Evolutionary conservation across 1,140 invertebrate genomes (phyloP).

Genomic region (Nixonia krombeini): DNA sequence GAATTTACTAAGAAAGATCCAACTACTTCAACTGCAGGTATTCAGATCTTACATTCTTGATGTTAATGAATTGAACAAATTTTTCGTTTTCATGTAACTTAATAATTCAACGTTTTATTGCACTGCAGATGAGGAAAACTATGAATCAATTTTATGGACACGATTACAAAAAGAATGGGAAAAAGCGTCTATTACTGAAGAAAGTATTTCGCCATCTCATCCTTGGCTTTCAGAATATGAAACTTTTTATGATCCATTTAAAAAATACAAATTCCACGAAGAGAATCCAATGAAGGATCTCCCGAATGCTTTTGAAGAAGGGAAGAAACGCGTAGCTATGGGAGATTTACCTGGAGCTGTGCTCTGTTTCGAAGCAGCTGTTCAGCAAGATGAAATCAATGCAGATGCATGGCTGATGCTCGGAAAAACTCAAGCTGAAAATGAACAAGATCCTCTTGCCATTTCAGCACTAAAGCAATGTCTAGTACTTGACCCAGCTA

Average conservation of each 20-base stretch:
- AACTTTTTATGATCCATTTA: slow-evolving; percentile 77
- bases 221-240: slow-evolving; percentile 80
- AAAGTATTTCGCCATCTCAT: slow-evolving; percentile 70
- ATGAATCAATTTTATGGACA: slow-evolving; percentile 81
- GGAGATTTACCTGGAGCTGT: slow-evolving; percentile 97
- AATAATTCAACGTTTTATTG: too few relatives aligned
- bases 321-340: slow-evolving; percentile 83
- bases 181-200: slow-evolving; percentile 72
- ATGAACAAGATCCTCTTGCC: slow-evolving; percentile 87
- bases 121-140: slow-evolving; percentile 59
- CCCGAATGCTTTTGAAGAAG: slow-evolving; percentile 88
- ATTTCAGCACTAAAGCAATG: slow-evolving; percentile 92
- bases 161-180: slow-evolving; percentile 85
- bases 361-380: slow-evolving; percentile 96
- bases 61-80: neutral
- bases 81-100: too few relatives aligned
- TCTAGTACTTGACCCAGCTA: slow-evolving; percentile 84
- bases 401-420: slow-evolving; percentile 86
- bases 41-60: neutral
- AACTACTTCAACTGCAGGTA: slow-evolving; percentile 28
- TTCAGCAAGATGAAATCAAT: slow-evolving; percentile 86
- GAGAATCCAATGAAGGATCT: slow-evolving; percentile 90
- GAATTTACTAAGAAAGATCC: slow-evolving; percentile 59
- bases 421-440: slow-evolving; percentile 93
- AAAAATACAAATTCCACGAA: slow-evolving; percentile 87